Evolutionary conservation across 2,797 vertebrate species (phyloP), one percentile per base, ranked within the genome.

Genomic region (Cephalopachus bancanus): DNA sequence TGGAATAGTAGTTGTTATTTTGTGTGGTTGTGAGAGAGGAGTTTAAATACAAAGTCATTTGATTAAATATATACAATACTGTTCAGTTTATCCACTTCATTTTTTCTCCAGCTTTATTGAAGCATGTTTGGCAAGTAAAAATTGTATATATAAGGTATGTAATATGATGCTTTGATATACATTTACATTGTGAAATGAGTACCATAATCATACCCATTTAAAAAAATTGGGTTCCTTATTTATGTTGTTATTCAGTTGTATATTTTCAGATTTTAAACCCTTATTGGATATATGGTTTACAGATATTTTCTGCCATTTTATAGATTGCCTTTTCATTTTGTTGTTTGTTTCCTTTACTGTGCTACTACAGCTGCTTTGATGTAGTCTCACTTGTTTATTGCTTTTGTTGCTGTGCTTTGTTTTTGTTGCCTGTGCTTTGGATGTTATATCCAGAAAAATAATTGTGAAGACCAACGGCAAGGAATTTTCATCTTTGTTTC

Each of bases 121-220:
- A 9, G 1, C 16, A n/a, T 69, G 9, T 49, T 22, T n/a, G n/a
- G 37, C n/a, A 33, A 88, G 37, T 44, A 91, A n/a, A 57, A 71
- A n/a, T n/a, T 57, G 5, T 55, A 81, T 10, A 16, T 62, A 37
- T 33, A 86, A 49, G 33, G 12, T 86, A 15, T 57, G 55, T 8
- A 7, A 33, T 0, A 2, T 57, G 10, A 57, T 44, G 44, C 5
- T 89, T 79, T 65, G 78, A 79, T 60, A 28, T 30, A 76, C 55
- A 79, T 62, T 89, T 30, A 76, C 44, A 85, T 62, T 89, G 30
- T 83, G 49, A 89, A 75, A 83, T 80, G 37, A 83, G 83, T 26
- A 65, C 33, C 19, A 49, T 7, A 88, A 2, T n/a, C 28, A 93
- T 59, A 7, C 7, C 20, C 7, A 15, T 79, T 79, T 17, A 3